Evolutionary conservation across 37 sponge, comb jelly and placozoan species (phyloP).

Genomic region (Petrosia ficiformis): DNA sequence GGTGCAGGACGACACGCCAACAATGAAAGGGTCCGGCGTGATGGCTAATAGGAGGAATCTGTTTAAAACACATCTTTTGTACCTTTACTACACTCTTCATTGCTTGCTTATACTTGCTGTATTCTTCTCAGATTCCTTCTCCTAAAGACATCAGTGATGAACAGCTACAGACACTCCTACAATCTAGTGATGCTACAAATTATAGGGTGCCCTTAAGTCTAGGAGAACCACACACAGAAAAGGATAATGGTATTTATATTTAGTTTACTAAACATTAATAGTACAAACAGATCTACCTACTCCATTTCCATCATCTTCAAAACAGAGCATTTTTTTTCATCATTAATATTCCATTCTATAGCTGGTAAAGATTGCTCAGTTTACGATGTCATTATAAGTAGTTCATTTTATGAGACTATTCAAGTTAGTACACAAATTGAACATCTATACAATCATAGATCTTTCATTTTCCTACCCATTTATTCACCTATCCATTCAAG

Average conservation of each 20-base stretch:
- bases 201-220: slow-evolving; percentile 88
- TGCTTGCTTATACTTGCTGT: neutral
- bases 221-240: slow-evolving; percentile 87
- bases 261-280: neutral
- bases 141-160: slow-evolving; percentile 88
- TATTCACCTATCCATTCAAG: no score
- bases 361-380: slow-evolving; percentile 81
- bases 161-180: slow-evolving; percentile 59
- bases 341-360: no score
- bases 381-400: slow-evolving; percentile 83
- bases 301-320: neutral
- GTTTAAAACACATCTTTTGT: no score
- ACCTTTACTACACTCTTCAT: no score
- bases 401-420: slow-evolving; percentile 61
- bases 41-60: no score
- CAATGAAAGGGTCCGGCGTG: no score
- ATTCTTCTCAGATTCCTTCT: slow-evolving; percentile 61
- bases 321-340: neutral
- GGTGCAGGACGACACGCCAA: no score
- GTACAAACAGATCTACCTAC: neutral
- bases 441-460: no score
- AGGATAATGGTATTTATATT: slow-evolving; percentile 65
- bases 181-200: slow-evolving; percentile 73
- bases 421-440: slow-evolving; percentile 47
- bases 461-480: no score